Base-by-base conservation (phyloP, 1,140 invertebrate species). In the Goniozus legneri region DNA sequence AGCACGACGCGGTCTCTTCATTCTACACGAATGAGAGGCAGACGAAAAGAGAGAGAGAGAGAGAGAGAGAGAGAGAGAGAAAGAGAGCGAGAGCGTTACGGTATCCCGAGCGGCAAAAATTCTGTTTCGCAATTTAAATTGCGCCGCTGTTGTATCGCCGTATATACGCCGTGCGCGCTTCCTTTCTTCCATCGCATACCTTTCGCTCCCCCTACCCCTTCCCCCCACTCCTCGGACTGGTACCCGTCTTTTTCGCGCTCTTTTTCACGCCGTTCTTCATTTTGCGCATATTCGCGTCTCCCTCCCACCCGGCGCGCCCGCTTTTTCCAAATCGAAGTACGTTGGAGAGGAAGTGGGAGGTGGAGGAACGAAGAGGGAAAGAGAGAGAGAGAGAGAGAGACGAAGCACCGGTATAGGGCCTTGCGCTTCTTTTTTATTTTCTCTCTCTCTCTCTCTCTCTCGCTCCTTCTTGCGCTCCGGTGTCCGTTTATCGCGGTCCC, bases 371-470 rank as follows among this genome's bases (percentile, higher is more conserved):
- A 35, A 16, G 4, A 16, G 33, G 7, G 33, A 13, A 13, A 16
- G 33, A 13, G 33, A 16, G 33, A 16, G 33, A 35, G 24, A 27
- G 24, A 27, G 33, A 16, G 33, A 16, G 33, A 13, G 4, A 6
- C 7, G n/a, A 13, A 16, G n/a, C 6, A 13, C 4, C 24, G 24
- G 24, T 6, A 27, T 4, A 27, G 10, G 24, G 10, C 16, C 4
- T 6, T 31, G 6, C 19, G 14, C 44, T 39, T 42, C 18, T 39
- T 48, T 2, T 10, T 22, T 27, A 31, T 13, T 21, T 42, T 19
- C 39, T 43, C 53, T 44, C 47, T 44, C 45, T 47, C 48, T 40
- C 38, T 8, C 42, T 19, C 21, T 24, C 12, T 30, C 27, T 13
- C 33, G 18, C 20, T 15, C 33, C 24, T 35, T 38, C 33, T 21